Evolutionary conservation across 2,888 invertebrate genomes (phyloP).

Genomic region (Lomographa bimaculata): DNA sequence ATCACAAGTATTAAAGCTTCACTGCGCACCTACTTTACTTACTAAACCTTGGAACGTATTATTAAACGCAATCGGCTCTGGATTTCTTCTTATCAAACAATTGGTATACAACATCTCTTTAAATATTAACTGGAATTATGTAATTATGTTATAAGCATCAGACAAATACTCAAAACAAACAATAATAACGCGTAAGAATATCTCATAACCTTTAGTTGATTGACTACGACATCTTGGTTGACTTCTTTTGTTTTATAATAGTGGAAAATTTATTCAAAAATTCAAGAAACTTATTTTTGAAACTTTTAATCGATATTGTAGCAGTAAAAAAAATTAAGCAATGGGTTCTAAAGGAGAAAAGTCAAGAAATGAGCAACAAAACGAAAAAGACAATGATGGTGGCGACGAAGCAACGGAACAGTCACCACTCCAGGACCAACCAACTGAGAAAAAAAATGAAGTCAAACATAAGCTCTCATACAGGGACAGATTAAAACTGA

Average conservation of each 20-base stretch:
- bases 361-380: constrained; percentile 14
- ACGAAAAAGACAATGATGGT: constrained; percentile 26
- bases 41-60: constrained; percentile 20
- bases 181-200: constrained; percentile 27
- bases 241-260: no score
- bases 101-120: constrained; percentile 37
- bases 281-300: no score
- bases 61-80: constrained; percentile 29
- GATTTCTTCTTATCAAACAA: constrained; percentile 45
- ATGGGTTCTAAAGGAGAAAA: constrained; percentile 24
- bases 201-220: no score
- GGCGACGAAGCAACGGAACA: constrained; percentile 42
- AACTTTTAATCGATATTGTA: no score
- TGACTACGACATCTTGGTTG: no score
- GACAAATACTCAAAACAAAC: constrained; percentile 32
- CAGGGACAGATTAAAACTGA: constrained; percentile 57
- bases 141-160: constrained; percentile 36
- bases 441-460: constrained; percentile 35
- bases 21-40: no score
- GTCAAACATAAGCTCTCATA: constrained; percentile 50
- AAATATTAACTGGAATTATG: constrained; percentile 56
- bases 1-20: no score
- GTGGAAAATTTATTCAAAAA: no score
- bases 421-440: constrained; percentile 51
- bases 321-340: no score